Evolutionary conservation across 2,113 vertebrate genomes (phyloP).

Genomic region (Eretmochelys imbricata): DNA sequence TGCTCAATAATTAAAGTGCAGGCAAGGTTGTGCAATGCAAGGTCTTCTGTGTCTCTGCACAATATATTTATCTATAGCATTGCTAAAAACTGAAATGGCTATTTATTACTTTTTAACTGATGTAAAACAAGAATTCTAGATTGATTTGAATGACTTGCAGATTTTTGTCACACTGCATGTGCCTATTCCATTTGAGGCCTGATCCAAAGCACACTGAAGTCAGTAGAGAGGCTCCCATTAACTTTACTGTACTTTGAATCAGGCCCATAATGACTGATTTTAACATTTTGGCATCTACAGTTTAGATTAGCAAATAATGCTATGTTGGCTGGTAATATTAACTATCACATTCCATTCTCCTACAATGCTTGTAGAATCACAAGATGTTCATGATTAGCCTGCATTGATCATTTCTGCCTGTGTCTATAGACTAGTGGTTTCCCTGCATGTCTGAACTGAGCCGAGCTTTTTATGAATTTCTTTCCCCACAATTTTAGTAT

Average conservation of each 20-base stretch:
- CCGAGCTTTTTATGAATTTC: too few relatives aligned
- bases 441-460: neutral
- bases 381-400: neutral
- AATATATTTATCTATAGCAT: neutral
- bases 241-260: neutral
- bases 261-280: too few relatives aligned
- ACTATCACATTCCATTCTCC: neutral
- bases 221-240: neutral
- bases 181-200: rapidly evolving
- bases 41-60: neutral
- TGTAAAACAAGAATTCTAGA: neutral
- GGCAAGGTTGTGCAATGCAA: neutral
- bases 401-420: neutral
- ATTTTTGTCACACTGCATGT: neutral
- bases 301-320: neutral
- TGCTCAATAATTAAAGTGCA: constrained; percentile 17
- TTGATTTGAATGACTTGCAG: rapidly evolving
- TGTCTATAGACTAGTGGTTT: neutral
- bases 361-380: neutral
- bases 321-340: neutral
- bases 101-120: neutral
- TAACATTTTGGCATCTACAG: neutral
- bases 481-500: neutral
- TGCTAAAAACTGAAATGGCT: neutral
- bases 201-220: neutral